phyloP scores from a whole-genome alignment of 2,888 invertebrate genomes.

The Dione vanillae region DNA sequence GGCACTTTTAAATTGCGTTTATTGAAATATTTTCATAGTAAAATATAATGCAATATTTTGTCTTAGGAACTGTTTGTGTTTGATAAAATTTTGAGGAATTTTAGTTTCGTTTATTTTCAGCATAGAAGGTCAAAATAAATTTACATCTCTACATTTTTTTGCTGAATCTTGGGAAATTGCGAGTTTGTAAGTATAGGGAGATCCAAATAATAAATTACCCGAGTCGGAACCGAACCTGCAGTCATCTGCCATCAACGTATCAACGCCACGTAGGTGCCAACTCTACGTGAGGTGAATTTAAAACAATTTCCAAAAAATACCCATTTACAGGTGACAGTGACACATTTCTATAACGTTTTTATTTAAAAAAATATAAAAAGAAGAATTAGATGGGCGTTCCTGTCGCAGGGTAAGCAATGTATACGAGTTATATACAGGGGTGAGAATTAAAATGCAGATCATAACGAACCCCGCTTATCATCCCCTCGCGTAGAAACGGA shows the following conservation, averaged over 20 bases:
- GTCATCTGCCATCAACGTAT: not conserved
- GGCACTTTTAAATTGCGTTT: not conserved
- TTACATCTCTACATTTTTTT: too few species aligned
- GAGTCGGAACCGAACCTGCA: not conserved
- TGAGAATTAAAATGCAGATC: conserved; percentile 46
- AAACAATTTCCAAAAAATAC: not conserved
- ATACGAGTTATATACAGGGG: not conserved
- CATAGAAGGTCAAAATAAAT: too few species aligned
- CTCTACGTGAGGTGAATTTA: not conserved
- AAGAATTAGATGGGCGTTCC: conserved; percentile 15
- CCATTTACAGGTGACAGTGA: not conserved
- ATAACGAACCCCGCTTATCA: conserved; percentile 54
- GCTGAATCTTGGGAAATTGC: too few species aligned
- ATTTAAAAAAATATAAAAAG: not conserved
- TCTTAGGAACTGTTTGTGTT: too few species aligned
- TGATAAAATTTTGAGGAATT: too few species aligned
- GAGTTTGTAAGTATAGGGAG: too few species aligned
- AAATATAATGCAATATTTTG: not conserved
- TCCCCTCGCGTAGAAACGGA: conserved; percentile 40
- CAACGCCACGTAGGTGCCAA: too few species aligned
- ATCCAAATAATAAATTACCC: too few species aligned
- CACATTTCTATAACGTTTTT: not conserved
- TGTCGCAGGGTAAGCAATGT: not conserved
- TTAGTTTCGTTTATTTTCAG: too few species aligned
- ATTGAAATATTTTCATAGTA: not conserved